Base-by-base conservation (phyloP, 2,113 vertebrate species). In the Pardalotus punctatus region DNA sequence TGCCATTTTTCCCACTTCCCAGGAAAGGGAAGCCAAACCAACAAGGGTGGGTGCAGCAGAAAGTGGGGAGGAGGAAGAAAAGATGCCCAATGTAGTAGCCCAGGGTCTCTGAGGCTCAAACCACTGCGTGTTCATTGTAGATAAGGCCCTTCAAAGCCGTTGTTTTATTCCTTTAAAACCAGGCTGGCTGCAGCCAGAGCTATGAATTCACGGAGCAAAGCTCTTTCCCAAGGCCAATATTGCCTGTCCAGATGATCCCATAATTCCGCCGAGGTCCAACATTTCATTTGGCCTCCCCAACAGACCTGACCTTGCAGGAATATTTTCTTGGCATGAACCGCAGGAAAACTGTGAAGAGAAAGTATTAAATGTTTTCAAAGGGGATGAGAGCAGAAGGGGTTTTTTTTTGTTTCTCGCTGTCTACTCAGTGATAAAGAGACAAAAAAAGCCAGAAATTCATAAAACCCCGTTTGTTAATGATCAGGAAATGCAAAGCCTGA, bases 131-230 rank as follows among this genome's bases (percentile, higher is more conserved):
- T 60, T 67, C 33, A 60, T 11, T 86, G 60, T 25, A 94, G 96
- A 95, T 95, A 96, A 95, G 88, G 20, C 47, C 93, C 83, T 92
- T 96, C 88, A 92, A 97, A 96, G 93, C 76, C 2, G 10, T 91
- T 47, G 54, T 62, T 96, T 92, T 84, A 96, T 91, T 94, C 76
- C 86, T 92, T 79, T 78, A 58, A 67, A 90, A 84, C n/a, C 88
- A 81, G 15, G 13, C 51, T 70, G 82, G 50, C 82, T 81, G 25
- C 47, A 94, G 88, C 78, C 65, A 88, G 66, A 0, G 5, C 70
- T 47, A 14, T 64, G 83, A 92, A 93, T 93, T 88, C 79, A 65
- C 0, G 0, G 43, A 83, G 88, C 54, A 90, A 64, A 62, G 72
- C 91, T 94, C 88, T 43, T 95, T 96, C 93, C 86, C 64, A 92